Evolutionary conservation across 2,797 vertebrate genomes (phyloP), one percentile per base, ranked within the genome.

Genomic region (Xerus rutilus): DNA sequence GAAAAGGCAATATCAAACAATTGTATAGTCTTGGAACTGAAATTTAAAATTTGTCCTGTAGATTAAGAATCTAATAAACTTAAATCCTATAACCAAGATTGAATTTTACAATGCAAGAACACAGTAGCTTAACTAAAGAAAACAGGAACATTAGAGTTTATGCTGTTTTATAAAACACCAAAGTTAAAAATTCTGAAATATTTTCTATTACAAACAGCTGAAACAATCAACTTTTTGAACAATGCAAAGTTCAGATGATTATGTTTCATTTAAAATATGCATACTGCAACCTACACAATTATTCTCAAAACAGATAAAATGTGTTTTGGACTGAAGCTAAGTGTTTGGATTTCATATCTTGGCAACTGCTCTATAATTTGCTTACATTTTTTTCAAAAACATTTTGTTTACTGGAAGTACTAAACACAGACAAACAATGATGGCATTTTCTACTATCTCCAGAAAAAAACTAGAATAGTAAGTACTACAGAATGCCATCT

Each of bases 401-500:
- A 99, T 99, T 99, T 99, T 99, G 99, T 99, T 99, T 99, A 99
- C 98, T 99, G 98, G 97, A 98, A 99, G 98, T 98, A 98, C 98
- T 98, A 98, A 98, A 98, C 98, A 98, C 86, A 93, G 98, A 96
- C 97, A 98, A 97, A 99, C 98, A 99, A 99, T 98, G 98, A 67
- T 93, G 95, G 97, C 39, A 96, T 99, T 99, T 98, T 98, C 96
- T 85, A 98, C 74, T 97, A 98, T 97, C 97, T 96, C 78, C 94
- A 98, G 97, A 97, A 97, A 97, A 98, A 98, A 98, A 97, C 97
- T 94, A 96, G 98, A 98, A 98, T 96, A 97, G 54, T 85, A 96
- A 97, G 93, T 86, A 72, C 87, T 78, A 92, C 74, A 99, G 97
- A 99, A 99, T 92, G 96, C 97, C 96, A 92, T 98, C 98, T 96